Conservation (phyloP, 2,888 invertebrate genomes). For the Acanthoscelides obtectus region DNA sequence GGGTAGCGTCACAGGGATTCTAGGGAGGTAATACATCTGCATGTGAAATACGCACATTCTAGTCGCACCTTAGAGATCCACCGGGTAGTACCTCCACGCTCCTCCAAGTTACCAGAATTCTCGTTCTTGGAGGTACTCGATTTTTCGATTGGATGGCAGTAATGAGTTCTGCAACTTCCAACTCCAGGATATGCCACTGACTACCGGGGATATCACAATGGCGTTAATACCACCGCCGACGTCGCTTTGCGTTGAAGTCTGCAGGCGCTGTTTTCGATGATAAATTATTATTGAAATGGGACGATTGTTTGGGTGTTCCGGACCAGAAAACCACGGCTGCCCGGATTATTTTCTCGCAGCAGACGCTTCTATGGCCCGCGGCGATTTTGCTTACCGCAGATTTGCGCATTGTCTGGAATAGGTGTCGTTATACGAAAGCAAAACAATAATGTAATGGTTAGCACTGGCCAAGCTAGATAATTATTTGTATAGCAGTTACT, state of each 20-base stretch:
- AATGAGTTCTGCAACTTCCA: background rate
- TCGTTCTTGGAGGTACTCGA: too few species aligned
- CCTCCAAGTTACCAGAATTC: too few species aligned
- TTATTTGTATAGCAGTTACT: too few species aligned
- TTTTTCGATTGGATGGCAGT: too few species aligned
- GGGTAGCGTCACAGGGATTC: too few species aligned
- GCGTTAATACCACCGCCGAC: background rate
- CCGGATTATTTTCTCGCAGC: background rate
- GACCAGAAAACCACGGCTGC: background rate
- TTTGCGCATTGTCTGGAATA: background rate
- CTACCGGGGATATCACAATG: background rate
- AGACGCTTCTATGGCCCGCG: background rate
- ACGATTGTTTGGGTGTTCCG: background rate
- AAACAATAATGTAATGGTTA: too few species aligned
- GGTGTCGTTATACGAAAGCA: background rate
- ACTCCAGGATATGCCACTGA: background rate
- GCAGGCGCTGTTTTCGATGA: background rate
- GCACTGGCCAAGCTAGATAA: too few species aligned
- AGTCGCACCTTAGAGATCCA: too few species aligned
- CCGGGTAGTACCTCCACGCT: too few species aligned
- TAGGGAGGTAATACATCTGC: too few species aligned
- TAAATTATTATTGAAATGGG: background rate
- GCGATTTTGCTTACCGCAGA: background rate
- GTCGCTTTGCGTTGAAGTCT: background rate
- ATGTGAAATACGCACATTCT: too few species aligned